Conservation (phyloP, 2,113 vertebrate species). For the Oxyura jamaicensis region DNA sequence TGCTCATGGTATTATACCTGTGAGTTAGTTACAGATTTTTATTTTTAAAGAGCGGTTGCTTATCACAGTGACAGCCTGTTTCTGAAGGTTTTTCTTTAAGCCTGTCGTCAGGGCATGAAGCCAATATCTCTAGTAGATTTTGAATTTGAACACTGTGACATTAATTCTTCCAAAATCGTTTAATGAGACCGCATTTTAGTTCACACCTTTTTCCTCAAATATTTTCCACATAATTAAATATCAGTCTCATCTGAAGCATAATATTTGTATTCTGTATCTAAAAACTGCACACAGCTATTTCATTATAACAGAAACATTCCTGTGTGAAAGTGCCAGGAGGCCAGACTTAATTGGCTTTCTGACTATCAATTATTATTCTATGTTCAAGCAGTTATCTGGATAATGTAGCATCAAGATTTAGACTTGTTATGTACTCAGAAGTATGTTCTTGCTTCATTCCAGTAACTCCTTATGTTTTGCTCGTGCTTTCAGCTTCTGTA, state of each 20-base stretch:
- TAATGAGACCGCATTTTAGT: background rate
- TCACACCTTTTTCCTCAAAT: constrained; percentile 22
- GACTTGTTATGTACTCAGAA: background rate
- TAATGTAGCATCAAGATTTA: constrained; percentile 45
- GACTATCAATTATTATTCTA: background rate
- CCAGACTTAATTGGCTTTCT: background rate
- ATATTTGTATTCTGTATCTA: constrained; percentile 48
- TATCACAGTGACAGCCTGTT: background rate
- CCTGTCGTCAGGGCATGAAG: rapidly evolving
- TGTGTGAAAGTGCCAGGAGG: background rate
- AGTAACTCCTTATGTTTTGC: background rate
- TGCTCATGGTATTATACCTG: background rate
- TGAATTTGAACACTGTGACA: background rate
- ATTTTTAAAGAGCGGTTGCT: background rate
- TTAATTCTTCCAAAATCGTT: background rate
- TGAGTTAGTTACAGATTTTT: background rate
- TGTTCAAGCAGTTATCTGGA: constrained; percentile 24
- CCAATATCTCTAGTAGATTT: background rate
- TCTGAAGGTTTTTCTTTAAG: background rate
- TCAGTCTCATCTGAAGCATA: constrained; percentile 13
- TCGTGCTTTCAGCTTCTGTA: constrained; percentile 21
- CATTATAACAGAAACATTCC: constrained; percentile 1
- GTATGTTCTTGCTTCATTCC: constrained; percentile 7
- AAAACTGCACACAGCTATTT: constrained; percentile 1
- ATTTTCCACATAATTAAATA: background rate